Percentiles rank a stretch among this genome's conserved stretches.
These are phyloP conservation scores for Odiellus spinosus DNA, from an alignment of 2,888 invertebrate species.

Conservation along the genomic window DNA sequence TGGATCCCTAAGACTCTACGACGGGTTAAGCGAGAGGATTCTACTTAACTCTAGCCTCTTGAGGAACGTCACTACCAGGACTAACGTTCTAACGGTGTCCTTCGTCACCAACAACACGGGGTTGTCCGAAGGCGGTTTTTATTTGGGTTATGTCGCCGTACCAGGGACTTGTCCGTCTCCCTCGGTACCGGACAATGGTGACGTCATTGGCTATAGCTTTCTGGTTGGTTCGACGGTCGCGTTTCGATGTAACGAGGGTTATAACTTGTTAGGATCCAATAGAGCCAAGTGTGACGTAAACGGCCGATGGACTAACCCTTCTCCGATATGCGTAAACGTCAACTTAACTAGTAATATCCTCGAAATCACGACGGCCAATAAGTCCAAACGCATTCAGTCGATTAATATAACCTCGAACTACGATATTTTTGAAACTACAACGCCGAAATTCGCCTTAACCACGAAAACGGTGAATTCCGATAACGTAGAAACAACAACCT, in stretches of 20 bases:
- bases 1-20: too few relatives aligned
- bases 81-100: slow-evolving; percentile 10
- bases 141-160: slow-evolving; percentile 9
- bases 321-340: slow-evolving; percentile 6
- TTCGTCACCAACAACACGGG: slow-evolving; percentile 3
- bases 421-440: too few relatives aligned
- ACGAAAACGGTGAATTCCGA: too few relatives aligned
- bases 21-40: too few relatives aligned
- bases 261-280: slow-evolving; percentile 7
- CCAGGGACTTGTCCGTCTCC: slow-evolving; percentile 11
- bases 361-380: too few relatives aligned
- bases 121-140: slow-evolving; percentile 10
- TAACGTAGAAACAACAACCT: too few relatives aligned
- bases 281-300: slow-evolving; percentile 12
- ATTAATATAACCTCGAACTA: too few relatives aligned
- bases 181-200: slow-evolving; percentile 11
- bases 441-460: too few relatives aligned
- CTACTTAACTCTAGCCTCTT: background rate
- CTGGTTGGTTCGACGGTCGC: slow-evolving; percentile 11
- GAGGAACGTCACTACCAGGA: slow-evolving; percentile 12
- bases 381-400: too few relatives aligned
- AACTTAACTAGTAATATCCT: too few relatives aligned
- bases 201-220: slow-evolving; percentile 9
- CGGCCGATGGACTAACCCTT: slow-evolving; percentile 12
- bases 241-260: slow-evolving; percentile 10